Base-by-base conservation (phyloP, 2,113 vertebrate genomes). In the Syrrhaptes paradoxus region DNA sequence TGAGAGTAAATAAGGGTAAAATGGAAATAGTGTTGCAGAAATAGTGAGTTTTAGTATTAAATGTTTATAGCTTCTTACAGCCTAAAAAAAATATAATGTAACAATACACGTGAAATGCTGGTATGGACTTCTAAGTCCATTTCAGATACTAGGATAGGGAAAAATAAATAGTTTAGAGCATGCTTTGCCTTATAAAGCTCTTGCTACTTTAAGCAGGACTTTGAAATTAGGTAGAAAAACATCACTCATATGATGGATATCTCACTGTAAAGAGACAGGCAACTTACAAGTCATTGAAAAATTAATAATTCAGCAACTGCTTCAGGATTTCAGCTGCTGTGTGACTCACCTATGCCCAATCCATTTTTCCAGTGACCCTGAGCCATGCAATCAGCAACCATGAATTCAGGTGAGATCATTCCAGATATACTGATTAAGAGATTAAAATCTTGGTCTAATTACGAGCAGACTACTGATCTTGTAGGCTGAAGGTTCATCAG, bases 291-390 rank as follows among this genome's bases (percentile, higher is more conserved):
- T 16, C 48, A 73, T 52, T 58, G 29, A 65, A 93, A 54, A 7
- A 18, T 15, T 55, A 24, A 18, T 11, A 51, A 24, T 36, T 63
- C 32, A 32, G 19, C n/a, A 38, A 26, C 61, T 79, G 32, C 67
- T 76, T 55, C 6, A 4, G 38, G 28, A 52, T 66, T 54, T 13
- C 31, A 48, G 34, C 48, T 17, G 8, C 14, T 4, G 7, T 7
- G 32, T 13, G 29, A 13, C 26, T 54, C 4, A 0, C 3, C 2
- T 20, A 4, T 25, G 38, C 21, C 38, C 6, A 20, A 9, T 11
- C 59, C 1, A 0, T n/a, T 28, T 32, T 14, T 18, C 14, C 36
- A n/a, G 43, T 16, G 24, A 6, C 22, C 29, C 45, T 0, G 8
- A 52, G 51, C 52, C 11, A 9, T 3, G 26, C 19, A 13, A 17